Evolutionary conservation across 2,797 vertebrate genomes (phyloP), one percentile per base, ranked within the genome.

Genomic region (Pithecia hirsuta): DNA sequence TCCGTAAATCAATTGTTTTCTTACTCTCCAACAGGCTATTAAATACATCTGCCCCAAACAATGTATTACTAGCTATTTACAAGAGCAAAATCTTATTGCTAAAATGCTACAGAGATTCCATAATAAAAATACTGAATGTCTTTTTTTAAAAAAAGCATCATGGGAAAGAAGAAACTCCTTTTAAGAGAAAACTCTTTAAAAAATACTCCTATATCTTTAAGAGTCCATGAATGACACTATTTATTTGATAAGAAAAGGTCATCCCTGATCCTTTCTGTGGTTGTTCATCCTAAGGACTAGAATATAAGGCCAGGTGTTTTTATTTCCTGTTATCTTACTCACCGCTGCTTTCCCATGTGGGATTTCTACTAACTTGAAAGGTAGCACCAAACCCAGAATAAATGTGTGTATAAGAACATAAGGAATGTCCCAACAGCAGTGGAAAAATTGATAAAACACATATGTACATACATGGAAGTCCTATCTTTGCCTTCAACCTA

Each of bases 151-250:
- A 52, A 22, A 93, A 78, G 17, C 41, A 22, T 33, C 59, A 87
- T 87, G 4, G 28, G 28, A 84, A 95, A 89, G 52, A 93, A 89
- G 41, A 95, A 95, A 67, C 67, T 74, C 50, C 61, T 78, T 89
- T 81, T 20, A 79, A 67, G 67, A 94, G 17, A 59, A 95, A 91
- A 74, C 4, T 15, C 61, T 95, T 89, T 48, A 41, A 50, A 95
- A 80, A 74, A 85, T 33, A 39, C 0, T 59, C 24, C 24, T 46
- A 1, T 72, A 46, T 93, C 64, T 80, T 48, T 67, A 83, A 0
- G 7, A 0, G 4, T 46, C 26, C 30, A 15, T 67, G 14, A 59
- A 33, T 85, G 81, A 70, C 14, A 44, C 20, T 52, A 30, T 14
- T 17, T 39, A 57, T 44, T 41, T 59, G 41, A 36, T 92, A n/a